phyloP scores from a whole-genome alignment of 2,888 invertebrate genomes.

The Venustoraphidia nigricollis region DNA sequence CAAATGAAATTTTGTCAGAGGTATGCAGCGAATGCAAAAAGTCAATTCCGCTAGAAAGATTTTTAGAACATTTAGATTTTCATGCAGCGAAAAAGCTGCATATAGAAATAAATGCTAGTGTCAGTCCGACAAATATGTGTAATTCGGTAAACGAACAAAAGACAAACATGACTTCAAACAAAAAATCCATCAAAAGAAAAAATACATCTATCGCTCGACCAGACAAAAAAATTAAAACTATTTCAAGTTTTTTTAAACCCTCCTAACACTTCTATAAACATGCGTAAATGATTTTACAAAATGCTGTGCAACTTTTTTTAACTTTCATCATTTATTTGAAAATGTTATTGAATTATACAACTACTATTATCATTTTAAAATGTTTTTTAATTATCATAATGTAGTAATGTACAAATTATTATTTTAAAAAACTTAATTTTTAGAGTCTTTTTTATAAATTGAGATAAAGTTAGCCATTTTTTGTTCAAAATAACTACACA shows the following conservation, averaged over 20 bases:
- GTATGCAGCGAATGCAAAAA: constrained; percentile 52
- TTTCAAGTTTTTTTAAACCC: constrained; percentile 3
- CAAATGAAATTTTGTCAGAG: constrained; percentile 23
- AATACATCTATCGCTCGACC: no score
- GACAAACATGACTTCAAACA: neutral
- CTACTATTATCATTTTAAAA: neutral
- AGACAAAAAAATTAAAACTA: constrained; percentile 3
- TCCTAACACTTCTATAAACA: neutral
- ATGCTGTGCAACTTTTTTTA: neutral
- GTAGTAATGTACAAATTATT: neutral
- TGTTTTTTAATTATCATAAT: neutral
- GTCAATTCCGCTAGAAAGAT: constrained; percentile 38
- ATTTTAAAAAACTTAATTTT: neutral
- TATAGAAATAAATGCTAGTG: constrained; percentile 37
- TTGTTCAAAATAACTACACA: no score
- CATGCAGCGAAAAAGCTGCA: constrained; percentile 71
- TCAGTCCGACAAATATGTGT: neutral
- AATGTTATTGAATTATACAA: neutral
- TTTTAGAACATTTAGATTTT: constrained; percentile 62
- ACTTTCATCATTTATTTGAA: neutral
- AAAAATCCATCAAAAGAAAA: neutral
- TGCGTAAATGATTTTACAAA: neutral
- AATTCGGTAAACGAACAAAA: neutral
- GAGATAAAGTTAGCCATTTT: constrained; percentile 1
- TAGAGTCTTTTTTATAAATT: neutral